These are phyloP conservation scores for Zeugodacus cucurbitae DNA, from an alignment of 1,140 invertebrate species.

Conservation along the genomic window DNA sequence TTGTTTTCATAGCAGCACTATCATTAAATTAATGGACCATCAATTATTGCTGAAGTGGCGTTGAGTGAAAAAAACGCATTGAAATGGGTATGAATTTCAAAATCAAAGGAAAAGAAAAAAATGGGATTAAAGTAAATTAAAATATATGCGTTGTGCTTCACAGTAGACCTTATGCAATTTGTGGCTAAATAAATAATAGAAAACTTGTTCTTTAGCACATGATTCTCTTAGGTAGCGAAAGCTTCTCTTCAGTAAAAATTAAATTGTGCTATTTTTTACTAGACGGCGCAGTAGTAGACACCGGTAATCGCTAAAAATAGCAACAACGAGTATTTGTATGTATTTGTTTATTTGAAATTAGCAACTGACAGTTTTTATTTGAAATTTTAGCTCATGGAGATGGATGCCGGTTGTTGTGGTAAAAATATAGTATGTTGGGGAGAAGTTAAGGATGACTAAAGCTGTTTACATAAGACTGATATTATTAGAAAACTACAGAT, in stretches of 20 bases:
- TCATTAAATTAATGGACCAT: constrained; percentile 10
- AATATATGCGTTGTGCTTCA: neutral
- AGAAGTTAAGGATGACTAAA: no score
- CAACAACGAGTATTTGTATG: neutral
- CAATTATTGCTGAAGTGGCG: neutral
- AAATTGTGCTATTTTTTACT: neutral
- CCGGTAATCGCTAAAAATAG: neutral
- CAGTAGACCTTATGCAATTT: neutral
- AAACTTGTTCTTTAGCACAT: neutral
- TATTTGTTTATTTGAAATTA: neutral
- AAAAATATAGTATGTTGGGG: no score
- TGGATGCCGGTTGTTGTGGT: no score
- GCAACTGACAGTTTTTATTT: neutral
- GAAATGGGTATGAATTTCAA: neutral
- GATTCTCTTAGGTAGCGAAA: neutral
- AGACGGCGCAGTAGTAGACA: neutral
- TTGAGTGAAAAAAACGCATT: neutral
- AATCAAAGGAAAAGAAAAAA: neutral
- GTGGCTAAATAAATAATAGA: neutral
- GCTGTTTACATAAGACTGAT: no score
- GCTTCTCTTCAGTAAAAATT: neutral
- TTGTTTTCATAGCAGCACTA: neutral
- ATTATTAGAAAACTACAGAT: no score
- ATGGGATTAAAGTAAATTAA: neutral
- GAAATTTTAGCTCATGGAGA: neutral